phyloP scores from a whole-genome alignment of 2,113 vertebrate genomes.

The Perca schrenkii region DNA sequence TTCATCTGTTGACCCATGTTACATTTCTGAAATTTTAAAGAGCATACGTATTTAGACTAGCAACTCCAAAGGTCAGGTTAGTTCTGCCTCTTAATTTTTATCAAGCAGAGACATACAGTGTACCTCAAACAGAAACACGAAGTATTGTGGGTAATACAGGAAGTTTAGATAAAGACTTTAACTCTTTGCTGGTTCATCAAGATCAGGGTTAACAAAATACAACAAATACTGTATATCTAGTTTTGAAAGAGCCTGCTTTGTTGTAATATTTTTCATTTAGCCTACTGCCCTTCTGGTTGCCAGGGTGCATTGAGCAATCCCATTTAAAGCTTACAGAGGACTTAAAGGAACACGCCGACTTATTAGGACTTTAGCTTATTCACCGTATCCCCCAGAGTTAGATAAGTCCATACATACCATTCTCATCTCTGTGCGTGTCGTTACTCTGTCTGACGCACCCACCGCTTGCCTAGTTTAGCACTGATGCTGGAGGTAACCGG shows the following conservation, averaged over 20 bases:
- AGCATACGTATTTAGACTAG: background rate
- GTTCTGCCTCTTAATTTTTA: conserved; percentile 27
- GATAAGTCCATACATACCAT: no score
- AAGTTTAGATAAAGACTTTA: conserved; percentile 30
- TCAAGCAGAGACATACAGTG: conserved; percentile 26
- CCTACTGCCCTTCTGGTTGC: conserved; percentile 46
- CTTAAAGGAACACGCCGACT: conserved; percentile 8
- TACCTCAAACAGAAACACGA: conserved; percentile 53
- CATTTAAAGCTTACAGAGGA: conserved; percentile 64
- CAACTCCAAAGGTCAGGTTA: conserved; percentile 12
- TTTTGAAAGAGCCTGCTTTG: conserved; percentile 37
- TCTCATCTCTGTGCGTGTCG: no score
- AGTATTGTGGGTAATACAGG: conserved; percentile 26
- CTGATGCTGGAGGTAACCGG: no score
- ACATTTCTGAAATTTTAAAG: background rate
- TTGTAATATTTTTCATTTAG: conserved; percentile 65
- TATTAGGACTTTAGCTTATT: no score
- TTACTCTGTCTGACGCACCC: no score
- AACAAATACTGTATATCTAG: conserved; percentile 43
- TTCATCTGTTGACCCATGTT: background rate
- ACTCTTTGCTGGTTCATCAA: conserved; percentile 32
- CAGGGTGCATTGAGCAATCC: conserved; percentile 55
- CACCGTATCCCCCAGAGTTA: no score
- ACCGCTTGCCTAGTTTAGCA: no score
- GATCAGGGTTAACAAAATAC: conserved; percentile 55